Conservation (phyloP, 2,113 vertebrate genomes). For the Eidolon helvum region DNA sequence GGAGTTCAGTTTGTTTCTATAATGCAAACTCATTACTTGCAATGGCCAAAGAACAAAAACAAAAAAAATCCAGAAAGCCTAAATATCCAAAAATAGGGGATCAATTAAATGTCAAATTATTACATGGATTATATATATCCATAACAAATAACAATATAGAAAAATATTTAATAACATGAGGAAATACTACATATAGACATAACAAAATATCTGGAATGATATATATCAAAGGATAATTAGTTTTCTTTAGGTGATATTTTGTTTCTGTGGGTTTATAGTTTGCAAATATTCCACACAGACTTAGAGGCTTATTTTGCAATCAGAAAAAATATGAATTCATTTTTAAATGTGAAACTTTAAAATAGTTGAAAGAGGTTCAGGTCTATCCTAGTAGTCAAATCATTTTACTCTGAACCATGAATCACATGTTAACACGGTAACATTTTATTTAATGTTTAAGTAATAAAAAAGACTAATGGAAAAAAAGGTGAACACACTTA, state of each 20-base stretch:
- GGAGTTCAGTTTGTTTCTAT: not conserved
- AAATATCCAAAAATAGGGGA: not conserved
- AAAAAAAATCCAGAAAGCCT: not conserved
- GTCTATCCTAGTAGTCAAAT: not conserved
- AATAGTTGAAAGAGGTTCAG: constrained; percentile 25
- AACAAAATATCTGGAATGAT: not conserved
- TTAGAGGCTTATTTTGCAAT: not conserved
- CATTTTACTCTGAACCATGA: not conserved
- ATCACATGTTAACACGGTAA: not conserved
- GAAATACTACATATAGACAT: not conserved
- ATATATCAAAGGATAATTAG: not conserved
- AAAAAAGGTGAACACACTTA: not conserved
- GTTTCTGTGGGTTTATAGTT: not conserved
- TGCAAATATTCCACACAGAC: not conserved
- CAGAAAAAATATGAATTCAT: constrained; percentile 11
- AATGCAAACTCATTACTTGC: not conserved
- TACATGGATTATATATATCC: not conserved
- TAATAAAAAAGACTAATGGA: not conserved
- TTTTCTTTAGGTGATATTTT: not conserved
- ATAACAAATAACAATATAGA: not conserved
- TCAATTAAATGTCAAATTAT: not conserved
- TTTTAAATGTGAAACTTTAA: constrained; percentile 13
- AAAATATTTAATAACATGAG: not conserved
- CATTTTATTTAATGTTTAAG: not conserved
- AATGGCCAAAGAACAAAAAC: not conserved